phyloP scores from a whole-genome alignment of 2,797 vertebrate species.

The Gouania willdenowi region DNA sequence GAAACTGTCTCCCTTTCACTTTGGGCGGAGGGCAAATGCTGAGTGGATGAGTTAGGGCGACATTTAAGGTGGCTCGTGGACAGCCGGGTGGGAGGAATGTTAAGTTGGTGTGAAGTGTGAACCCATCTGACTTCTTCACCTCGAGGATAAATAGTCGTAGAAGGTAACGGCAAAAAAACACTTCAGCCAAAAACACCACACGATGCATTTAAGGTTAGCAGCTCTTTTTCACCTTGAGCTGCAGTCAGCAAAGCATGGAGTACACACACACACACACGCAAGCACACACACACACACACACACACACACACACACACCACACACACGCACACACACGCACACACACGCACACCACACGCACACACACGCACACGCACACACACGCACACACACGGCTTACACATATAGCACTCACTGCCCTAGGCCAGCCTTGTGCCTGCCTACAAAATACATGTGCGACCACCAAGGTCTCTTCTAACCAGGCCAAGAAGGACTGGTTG shows the following conservation, averaged over 20 bases:
- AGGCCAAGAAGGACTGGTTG: too few species aligned
- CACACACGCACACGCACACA: too few species aligned
- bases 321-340: too few species aligned
- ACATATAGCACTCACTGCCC: too few species aligned
- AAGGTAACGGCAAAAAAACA: constrained; percentile 9
- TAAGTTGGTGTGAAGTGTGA: constrained; percentile 61
- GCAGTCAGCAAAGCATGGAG: constrained; percentile 44
- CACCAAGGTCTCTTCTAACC: too few species aligned
- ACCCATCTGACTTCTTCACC: constrained; percentile 19
- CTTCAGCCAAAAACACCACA: not conserved
- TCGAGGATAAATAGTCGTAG: constrained; percentile 7
- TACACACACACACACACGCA: constrained; percentile 22
- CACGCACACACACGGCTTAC: too few species aligned
- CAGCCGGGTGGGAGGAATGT: constrained; percentile 51
- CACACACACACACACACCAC: too few species aligned
- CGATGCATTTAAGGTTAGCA: constrained; percentile 28
- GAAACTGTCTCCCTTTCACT: constrained; percentile 73
- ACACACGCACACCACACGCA: too few species aligned
- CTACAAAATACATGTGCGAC: too few species aligned
- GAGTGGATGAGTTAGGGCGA: constrained; percentile 49
- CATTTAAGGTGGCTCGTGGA: constrained; percentile 63
- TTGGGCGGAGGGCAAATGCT: constrained; percentile 55
- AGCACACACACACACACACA: not conserved
- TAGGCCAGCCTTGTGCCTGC: too few species aligned
- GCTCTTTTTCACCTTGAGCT: constrained; percentile 46